Evolutionary conservation across 2,888 invertebrate species (phyloP), one percentile per base, ranked within the genome.

Genomic region (Magallana nippona): DNA sequence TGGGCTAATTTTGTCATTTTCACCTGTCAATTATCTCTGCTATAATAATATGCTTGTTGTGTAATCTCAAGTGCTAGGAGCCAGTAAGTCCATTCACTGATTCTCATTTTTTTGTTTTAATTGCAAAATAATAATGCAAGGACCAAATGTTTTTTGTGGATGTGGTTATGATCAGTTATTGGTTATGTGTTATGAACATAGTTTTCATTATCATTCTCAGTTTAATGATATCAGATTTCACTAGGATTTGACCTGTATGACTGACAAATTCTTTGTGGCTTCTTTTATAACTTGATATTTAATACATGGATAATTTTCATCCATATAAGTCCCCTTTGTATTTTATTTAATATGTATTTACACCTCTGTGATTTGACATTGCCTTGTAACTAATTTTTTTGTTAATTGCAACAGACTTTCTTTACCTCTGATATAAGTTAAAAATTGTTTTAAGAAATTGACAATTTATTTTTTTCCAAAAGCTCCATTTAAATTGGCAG

Each of bases 171-270:
- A 71, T 71, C 32, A 71, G 71, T 63, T 63, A 11, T 63, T 19
- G 63, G 22, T 22, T 55, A 56, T 78, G 78, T 78, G 56, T 55
- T 55, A 78, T 78, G 78, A 78, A 78, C 78, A 78, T 55, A 78
- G 44, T 55, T 56, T 55, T 60, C 32, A 27, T 71, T 15, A 15
- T 71, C 71, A 71, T 71, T 71, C n/a, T 60, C 3, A 44, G 44
- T 60, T 60, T 60, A n/a, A n/a, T 60, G 2, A 63, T 63, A 27
- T 63, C 63, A 27, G 19, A 27, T 15, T 13, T 71, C 32, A 27
- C 27, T 32, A 71, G 71, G 60, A n/a, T n/a, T 60, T 60, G 17
- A 60, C 11, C 22, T 13, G 32, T 32, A 27, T 71, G 71, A 22
- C 15, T 71, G 71, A 71, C 71, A 71, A 32, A 71, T 71, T 71